Conservation (phyloP, 1,140 invertebrate genomes). For the Drosophila burlai region DNA sequence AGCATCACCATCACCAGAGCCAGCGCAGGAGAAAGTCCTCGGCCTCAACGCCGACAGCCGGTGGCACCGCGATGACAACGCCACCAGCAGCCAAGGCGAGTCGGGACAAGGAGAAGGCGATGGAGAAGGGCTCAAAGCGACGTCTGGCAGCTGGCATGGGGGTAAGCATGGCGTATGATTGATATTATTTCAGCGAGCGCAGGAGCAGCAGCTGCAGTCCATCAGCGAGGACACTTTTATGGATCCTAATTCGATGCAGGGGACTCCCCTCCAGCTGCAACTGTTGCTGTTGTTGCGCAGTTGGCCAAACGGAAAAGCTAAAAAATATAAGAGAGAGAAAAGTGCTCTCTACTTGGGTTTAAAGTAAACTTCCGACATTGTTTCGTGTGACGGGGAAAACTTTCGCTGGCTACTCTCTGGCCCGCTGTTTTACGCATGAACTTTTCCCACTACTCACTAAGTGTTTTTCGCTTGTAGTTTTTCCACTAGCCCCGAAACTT, state of each 20-base stretch:
- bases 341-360: slow-evolving; percentile 37
- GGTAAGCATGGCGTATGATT: slow-evolving; percentile 75
- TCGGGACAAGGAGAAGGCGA: slow-evolving; percentile 21
- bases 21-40: slow-evolving; percentile 16
- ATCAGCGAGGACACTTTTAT: slow-evolving; percentile 65
- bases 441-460: slow-evolving; percentile 61
- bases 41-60: slow-evolving; percentile 15
- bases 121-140: slow-evolving; percentile 29
- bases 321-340: slow-evolving; percentile 12
- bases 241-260: slow-evolving; percentile 63
- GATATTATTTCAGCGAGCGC: slow-evolving; percentile 57
- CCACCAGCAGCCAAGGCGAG: slow-evolving; percentile 23
- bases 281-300: slow-evolving; percentile 21
- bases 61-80: slow-evolving; percentile 17
- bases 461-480: slow-evolving; percentile 52
- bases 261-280: slow-evolving; percentile 13
- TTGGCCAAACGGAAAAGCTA: slow-evolving; percentile 14
- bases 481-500: slow-evolving; percentile 19
- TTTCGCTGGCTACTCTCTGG: slow-evolving; percentile 57
- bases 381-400: slow-evolving; percentile 47
- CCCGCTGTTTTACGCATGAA: slow-evolving; percentile 62
- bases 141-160: slow-evolving; percentile 53
- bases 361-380: slow-evolving; percentile 61
- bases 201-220: slow-evolving; percentile 40
- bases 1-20: slow-evolving; percentile 3